Conservation (phyloP, 2,888 invertebrate genomes). For the Lissonota sp. region DNA sequence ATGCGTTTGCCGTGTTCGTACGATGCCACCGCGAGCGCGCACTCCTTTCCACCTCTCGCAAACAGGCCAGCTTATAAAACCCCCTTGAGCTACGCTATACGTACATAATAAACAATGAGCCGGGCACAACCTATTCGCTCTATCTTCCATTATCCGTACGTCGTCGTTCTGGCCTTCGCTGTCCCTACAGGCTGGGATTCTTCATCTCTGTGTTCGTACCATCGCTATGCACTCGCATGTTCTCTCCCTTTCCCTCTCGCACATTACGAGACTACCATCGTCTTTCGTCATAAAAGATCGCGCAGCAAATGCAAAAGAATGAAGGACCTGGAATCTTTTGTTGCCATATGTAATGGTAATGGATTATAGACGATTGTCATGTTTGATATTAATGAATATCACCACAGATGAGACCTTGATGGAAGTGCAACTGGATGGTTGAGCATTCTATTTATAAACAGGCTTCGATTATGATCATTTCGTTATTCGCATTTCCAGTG, state of each 20-base stretch:
- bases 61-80: slow-evolving; percentile 55
- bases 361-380: slow-evolving; percentile 36
- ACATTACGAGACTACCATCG: slow-evolving; percentile 32
- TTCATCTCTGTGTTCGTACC: slow-evolving; percentile 38
- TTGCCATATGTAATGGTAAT: slow-evolving; percentile 50
- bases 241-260: slow-evolving; percentile 43
- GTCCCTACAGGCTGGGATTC: slow-evolving; percentile 53
- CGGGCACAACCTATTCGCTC: slow-evolving; percentile 65
- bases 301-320: slow-evolving; percentile 48
- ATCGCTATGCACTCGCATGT: slow-evolving; percentile 20
- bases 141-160: slow-evolving; percentile 70
- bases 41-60: slow-evolving; percentile 58
- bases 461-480: background rate
- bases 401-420: slow-evolving; percentile 27
- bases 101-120: slow-evolving; percentile 71
- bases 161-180: slow-evolving; percentile 61
- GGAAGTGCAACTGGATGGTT: background rate
- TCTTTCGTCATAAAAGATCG: slow-evolving; percentile 57
- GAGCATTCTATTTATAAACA: too few species aligned
- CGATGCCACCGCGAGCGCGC: slow-evolving; percentile 48
- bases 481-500: too few species aligned
- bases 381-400: slow-evolving; percentile 43
- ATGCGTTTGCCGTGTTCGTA: slow-evolving; percentile 54
- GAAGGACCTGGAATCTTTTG: slow-evolving; percentile 37
- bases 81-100: slow-evolving; percentile 62